A percentile compares a stretch with the other conserved stretches of the same genome.
Evolutionary conservation across 2,797 vertebrate species (phyloP).

Genomic region (Anguilla anguilla): DNA sequence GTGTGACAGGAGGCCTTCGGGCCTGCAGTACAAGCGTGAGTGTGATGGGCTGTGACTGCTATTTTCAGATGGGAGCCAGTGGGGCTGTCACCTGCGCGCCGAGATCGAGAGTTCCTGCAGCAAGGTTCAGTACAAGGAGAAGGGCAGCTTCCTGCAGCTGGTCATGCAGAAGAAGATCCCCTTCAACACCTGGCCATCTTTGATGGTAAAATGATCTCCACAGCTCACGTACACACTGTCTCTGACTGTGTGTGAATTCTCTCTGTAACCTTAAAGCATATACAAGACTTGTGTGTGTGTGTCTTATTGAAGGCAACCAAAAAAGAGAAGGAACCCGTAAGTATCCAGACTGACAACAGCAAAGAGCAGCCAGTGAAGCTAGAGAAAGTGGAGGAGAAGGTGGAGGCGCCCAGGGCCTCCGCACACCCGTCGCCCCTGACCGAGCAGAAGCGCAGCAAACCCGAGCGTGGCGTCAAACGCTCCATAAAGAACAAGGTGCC

Average conservation of each 20-base stretch:
- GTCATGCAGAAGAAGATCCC: constrained; percentile 95
- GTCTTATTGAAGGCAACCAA: constrained; percentile 70
- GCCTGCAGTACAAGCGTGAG: neutral
- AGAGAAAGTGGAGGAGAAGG: constrained; percentile 58
- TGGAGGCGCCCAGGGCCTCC: constrained; percentile 48
- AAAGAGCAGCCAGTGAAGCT: constrained; percentile 59
- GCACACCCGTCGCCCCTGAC: constrained; percentile 47
- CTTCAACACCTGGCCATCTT: constrained; percentile 87
- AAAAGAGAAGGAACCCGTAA: constrained; percentile 71
- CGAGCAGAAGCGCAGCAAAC: constrained; percentile 72
- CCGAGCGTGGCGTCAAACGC: constrained; percentile 73
- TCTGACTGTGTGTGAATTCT: neutral
- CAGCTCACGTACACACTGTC: neutral
- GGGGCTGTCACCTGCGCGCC: constrained; percentile 88
- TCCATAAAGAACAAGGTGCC: constrained; percentile 78
- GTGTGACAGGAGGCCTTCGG: neutral
- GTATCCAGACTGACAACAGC: constrained; percentile 71
- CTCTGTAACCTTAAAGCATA: neutral
- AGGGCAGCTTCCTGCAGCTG: constrained; percentile 85
- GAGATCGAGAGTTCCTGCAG: constrained; percentile 94
- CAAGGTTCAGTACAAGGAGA: constrained; percentile 87
- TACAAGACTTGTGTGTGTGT: neutral
- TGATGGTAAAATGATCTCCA: constrained; percentile 74
- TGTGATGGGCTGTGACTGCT: constrained; percentile 4
- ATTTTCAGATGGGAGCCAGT: constrained; percentile 83